Conservation (phyloP, 2,113 vertebrate genomes). For the Athene noctua region DNA sequence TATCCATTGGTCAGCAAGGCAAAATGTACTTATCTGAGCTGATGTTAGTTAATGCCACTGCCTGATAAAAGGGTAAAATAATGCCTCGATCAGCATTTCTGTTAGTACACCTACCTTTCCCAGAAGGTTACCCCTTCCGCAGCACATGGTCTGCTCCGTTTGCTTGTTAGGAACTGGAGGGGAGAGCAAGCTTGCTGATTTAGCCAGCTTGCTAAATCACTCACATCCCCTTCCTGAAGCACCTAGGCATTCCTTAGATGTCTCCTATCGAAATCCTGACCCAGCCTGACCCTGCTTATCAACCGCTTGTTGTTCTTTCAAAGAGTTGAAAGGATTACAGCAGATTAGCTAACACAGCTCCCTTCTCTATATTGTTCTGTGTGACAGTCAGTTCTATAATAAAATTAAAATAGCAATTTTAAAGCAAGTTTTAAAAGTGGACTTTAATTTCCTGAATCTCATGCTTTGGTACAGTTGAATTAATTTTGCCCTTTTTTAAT, state of each 20-base stretch:
- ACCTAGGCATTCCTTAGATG: conserved; percentile 64
- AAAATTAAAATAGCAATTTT: conserved; percentile 20
- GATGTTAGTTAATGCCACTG: background rate
- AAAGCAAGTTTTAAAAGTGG: background rate
- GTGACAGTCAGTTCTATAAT: background rate
- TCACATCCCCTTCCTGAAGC: conserved; percentile 44
- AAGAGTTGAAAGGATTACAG: conserved; percentile 52
- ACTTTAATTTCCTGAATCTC: background rate
- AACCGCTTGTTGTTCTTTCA: conserved; percentile 40
- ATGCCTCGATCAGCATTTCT: rapidly evolving
- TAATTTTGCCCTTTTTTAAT: background rate
- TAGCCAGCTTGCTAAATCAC: conserved; percentile 3
- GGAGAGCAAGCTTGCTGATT: background rate
- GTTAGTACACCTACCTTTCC: background rate
- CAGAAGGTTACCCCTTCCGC: background rate
- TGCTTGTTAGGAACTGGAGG: background rate
- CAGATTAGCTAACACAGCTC: conserved; percentile 45
- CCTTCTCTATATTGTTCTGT: background rate
- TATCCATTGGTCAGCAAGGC: background rate
- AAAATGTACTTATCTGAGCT: background rate
- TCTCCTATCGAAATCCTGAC: conserved; percentile 51
- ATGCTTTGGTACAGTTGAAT: background rate
- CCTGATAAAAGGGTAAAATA: background rate
- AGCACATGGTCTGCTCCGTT: background rate
- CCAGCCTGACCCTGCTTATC: conserved; percentile 62